Evolutionary conservation across 2,888 invertebrate genomes (phyloP), one percentile per base, ranked within the genome.

Genomic region (Apamea sordens): DNA sequence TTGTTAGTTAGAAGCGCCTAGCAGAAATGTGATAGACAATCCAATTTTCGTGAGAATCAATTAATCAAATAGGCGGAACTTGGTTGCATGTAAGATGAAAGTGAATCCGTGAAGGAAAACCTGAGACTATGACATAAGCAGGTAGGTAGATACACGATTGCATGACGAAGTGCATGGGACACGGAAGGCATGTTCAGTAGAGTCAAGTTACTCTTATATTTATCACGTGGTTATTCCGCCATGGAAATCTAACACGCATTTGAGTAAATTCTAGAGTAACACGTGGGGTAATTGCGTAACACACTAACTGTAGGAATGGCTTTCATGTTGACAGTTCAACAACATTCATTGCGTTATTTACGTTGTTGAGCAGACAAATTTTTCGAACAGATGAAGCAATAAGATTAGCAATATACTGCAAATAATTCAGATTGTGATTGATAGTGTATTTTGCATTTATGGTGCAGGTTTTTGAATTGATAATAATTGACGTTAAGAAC

Each of bases 61-160:
- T 84, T 15, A 76, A 71, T 79, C 24, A 65, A 61, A 32, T 18
- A 75, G 61, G 75, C 85, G 77, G 88, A 85, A 86, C 71, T 71
- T 65, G 56, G 36, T 69, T 81, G 64, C 65, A 68, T 56, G 69
- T 47, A 15, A 79, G 76, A 81, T 77, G 80, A 87, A 88, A 86
- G 80, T 79, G 76, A 85, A 75, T 73, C 67, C 41, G 24, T 28
- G 21, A 8, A 78, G 59, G 69, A 72, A 81, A 77, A 61, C 44
- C 32, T 50, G 36, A 63, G 56, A 6, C 41, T 18, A n/a, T 83
- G 67, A 74, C 28, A n/a, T 76, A 76, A 79, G 36, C 61, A 15
- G 13, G 53, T 36, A 47, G 11, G 63, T 76, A 13, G 32, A 32
- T 32, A 56, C 36, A 32, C n/a, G 28, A 68, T 61, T 69, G 56